Base-by-base conservation (phyloP, 2,888 invertebrate species). In the Neoaliturus tenellus region DNA sequence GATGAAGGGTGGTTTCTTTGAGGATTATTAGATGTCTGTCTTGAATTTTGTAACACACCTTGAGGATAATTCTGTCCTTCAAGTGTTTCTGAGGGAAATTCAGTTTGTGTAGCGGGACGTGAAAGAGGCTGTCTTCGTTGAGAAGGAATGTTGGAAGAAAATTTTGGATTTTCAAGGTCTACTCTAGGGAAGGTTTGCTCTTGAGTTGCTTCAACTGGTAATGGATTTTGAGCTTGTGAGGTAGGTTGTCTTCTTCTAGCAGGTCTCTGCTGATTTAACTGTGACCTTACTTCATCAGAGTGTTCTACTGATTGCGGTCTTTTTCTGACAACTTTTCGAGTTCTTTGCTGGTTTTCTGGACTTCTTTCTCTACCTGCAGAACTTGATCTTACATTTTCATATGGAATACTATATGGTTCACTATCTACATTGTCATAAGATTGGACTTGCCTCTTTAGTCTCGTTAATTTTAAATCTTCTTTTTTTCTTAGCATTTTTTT, bases 301-400 rank as follows among this genome's bases (percentile, higher is more conserved):
- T 35, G 23, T 35, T 35, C 25, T 39, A 62, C 35, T 39, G 20
- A 33, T 17, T 6, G 81, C 17, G 62, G 62, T 41, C 41, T 33
- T 67, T 62, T 62, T 25, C 62, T 25, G 33, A 39, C 58, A 14
- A 81, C 44, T 62, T 35, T 81, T 67, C 62, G 62, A 6, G 25
- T 73, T 25, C 25, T 12, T 23, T 73, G 73, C 12, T 73, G 73
- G 17, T 73, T 39, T 39, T 73, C 39, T 4, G 4, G 62, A 17
- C 28, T 28, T 75, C 78, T 62, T 31, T 10, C 17, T 41, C 31
- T 83, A 35, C 31, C 23, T 25, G 5, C 39, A 28, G 41, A 41
- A 41, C 62, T 23, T 28, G 25, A n/a, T 17, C 78, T 83, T 1
- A 1, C 28, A n/a, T 31, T 78, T 20, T 78, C 35, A 28, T 78